Evolutionary conservation across 2,888 invertebrate genomes (phyloP), one percentile per base, ranked within the genome.

Genomic region (Chrysodeixis includens): DNA sequence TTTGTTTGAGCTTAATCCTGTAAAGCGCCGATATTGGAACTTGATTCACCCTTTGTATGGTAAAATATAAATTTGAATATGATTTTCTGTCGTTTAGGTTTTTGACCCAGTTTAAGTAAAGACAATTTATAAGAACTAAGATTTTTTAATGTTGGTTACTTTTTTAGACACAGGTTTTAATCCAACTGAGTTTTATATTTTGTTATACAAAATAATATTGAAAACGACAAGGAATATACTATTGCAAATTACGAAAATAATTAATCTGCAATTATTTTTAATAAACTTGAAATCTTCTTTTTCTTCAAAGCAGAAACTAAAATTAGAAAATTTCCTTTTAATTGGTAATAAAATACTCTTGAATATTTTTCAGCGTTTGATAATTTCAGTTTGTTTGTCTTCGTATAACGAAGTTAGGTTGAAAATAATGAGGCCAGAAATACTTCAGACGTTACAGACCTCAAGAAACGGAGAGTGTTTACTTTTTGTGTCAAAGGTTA

Each of bases 1-100:
- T 53, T 57, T 56, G n/a, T 54, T 75, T 65, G 26, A 30, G 60
- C 16, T 32, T 12, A 71, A 63, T 76, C 32, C 44, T 40, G 59
- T 56, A 54, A 54, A 7, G 14, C 46, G 18, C 18, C 3, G 20
- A 49, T 10, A 20, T 18, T 49, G 46, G 9, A 46, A 49, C 46
- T 1, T 10, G 20, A 49, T 18, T 9, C 8, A 49, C 18, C 10
- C 46, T 20, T 49, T 20, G 46, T 49, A 18, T 49, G 46, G 46
- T 49, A 1, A 35, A 35, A 35, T 2, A 14, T 2, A 12, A 14
- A 35, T 14, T 35, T 35, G 14, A 35, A 35, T 14, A 35, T 14
- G 32, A 32, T 9, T 12, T 35, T 12, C 2, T 7, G 32, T 4
- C 32, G 10, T 35, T 35, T 35, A 35, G 32, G 10, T 12, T 35